Conservation (phyloP, 2,797 vertebrate species). For the Sternarchorhynchus goeldii region DNA sequence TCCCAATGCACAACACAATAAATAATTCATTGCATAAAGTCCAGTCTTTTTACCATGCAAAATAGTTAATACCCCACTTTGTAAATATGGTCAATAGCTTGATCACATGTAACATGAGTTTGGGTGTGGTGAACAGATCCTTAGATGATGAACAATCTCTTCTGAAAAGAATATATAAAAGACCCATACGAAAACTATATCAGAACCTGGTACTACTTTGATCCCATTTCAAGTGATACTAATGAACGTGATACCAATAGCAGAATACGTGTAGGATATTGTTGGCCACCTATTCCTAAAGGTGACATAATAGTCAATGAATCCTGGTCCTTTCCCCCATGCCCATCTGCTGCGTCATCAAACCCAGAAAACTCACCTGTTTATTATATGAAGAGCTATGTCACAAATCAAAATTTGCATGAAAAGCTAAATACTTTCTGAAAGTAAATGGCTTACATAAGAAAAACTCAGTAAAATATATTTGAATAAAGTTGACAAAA, state of each 20-base stretch:
- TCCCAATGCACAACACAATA: constrained; percentile 57
- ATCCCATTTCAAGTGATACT: constrained; percentile 20
- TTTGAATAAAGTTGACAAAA: not conserved
- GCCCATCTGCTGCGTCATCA: constrained; percentile 43
- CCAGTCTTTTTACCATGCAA: constrained; percentile 46
- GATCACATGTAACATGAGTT: constrained; percentile 39
- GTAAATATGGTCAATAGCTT: constrained; percentile 64
- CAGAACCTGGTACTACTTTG: no score
- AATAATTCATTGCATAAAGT: constrained; percentile 71
- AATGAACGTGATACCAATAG: constrained; percentile 52
- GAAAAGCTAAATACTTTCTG: no score
- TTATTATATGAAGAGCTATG: not conserved
- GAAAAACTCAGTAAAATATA: no score
- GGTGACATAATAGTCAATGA: constrained; percentile 10
- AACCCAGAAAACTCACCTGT: constrained; percentile 12
- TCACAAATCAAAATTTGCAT: not conserved
- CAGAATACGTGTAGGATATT: constrained; percentile 13
- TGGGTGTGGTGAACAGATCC: constrained; percentile 12
- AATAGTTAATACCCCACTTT: constrained; percentile 59
- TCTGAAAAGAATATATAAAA: no score
- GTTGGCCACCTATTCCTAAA: constrained; percentile 7
- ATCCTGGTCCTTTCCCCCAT: constrained; percentile 1
- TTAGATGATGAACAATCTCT: no score
- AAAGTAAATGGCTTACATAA: no score
- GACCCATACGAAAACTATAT: no score